Evolutionary conservation across 2,888 invertebrate genomes (phyloP).

Genomic region (Pedicia rivosa): DNA sequence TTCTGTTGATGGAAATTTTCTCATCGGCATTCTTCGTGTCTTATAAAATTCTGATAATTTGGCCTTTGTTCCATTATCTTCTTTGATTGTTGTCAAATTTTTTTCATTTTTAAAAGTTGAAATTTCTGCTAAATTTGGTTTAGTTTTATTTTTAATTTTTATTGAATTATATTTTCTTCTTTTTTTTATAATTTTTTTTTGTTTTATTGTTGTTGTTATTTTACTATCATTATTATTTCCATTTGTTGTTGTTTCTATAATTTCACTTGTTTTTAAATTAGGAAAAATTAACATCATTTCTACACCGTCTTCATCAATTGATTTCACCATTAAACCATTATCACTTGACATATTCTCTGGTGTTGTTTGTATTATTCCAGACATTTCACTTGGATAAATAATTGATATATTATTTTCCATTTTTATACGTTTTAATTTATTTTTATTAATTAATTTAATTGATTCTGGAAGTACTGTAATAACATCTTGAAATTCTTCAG

Average conservation of each 20-base stretch:
- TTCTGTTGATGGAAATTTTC: no score
- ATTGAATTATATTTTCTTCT: not conserved
- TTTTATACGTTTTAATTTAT: not conserved
- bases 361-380: conserved; percentile 5
- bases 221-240: not conserved
- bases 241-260: not conserved
- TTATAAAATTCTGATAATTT: no score
- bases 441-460: not conserved
- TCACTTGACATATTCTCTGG: conserved; percentile 3
- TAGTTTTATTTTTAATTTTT: not conserved
- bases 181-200: not conserved
- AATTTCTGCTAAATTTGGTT: not conserved
- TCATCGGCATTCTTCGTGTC: no score
- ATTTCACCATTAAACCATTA: conserved; percentile 1
- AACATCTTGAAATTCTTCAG: not conserved
- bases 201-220: not conserved
- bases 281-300: conserved; percentile 2
- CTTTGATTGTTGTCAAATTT: not conserved
- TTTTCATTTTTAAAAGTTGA: no score
- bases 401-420: not conserved
- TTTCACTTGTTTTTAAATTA: not conserved
- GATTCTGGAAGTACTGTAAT: not conserved
- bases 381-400: conserved; percentile 6
- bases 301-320: conserved; percentile 1
- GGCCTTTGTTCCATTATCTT: not conserved